A percentile compares a stretch with the other conserved stretches of the same genome.
phyloP scores from a whole-genome alignment of 1,140 invertebrate species.

The Agrypnia vestita region DNA sequence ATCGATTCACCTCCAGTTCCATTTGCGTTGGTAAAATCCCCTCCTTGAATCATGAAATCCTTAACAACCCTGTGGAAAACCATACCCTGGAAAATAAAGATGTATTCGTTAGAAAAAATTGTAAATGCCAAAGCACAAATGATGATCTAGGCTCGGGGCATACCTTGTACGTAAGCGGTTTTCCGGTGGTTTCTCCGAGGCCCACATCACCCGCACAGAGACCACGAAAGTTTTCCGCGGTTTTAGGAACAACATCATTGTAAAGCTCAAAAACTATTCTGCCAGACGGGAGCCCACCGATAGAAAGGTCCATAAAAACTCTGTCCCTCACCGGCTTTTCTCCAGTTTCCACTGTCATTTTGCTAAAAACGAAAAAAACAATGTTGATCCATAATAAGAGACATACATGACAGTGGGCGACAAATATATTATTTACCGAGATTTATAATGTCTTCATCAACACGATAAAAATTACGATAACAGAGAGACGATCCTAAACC shows the following conservation, averaged over 20 bases:
- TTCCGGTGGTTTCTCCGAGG: conserved; percentile 81
- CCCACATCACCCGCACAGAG: conserved; percentile 93
- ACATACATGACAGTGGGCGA: no score
- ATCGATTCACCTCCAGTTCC: conserved; percentile 94
- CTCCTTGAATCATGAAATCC: conserved; percentile 93
- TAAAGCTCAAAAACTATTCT: conserved; percentile 96
- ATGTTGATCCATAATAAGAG: no score
- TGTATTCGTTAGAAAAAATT: not conserved
- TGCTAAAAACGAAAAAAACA: conserved; percentile 8
- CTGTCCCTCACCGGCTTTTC: conserved; percentile 68
- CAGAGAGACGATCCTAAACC: not conserved
- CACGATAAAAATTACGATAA: not conserved
- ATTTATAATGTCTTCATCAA: not conserved
- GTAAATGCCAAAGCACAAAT: not conserved
- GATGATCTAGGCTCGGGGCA: not conserved
- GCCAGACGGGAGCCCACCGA: conserved; percentile 90
- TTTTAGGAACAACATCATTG: conserved; percentile 93
- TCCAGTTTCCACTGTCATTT: conserved; percentile 55
- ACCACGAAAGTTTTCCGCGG: conserved; percentile 94
- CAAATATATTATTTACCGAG: no score
- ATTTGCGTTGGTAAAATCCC: conserved; percentile 91
- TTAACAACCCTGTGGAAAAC: conserved; percentile 95
- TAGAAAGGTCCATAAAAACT: conserved; percentile 94
- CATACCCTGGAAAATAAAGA: conserved; percentile 76
- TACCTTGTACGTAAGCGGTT: conserved; percentile 83